Conservation (phyloP, 1,140 invertebrate genomes). For the Drosophila littoralis region DNA sequence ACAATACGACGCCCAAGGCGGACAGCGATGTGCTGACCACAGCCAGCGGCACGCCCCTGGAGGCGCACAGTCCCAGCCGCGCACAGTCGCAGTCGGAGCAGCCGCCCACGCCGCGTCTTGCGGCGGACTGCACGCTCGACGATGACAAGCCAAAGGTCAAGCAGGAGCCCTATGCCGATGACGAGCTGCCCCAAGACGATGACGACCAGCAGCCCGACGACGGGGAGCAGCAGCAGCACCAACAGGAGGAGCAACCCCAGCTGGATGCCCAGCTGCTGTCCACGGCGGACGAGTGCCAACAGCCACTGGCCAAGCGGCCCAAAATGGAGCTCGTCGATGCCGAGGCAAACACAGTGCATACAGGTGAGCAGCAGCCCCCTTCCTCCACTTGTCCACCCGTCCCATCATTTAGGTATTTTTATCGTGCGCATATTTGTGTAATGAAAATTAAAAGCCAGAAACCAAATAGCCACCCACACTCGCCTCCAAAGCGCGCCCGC, state of each 20-base stretch:
- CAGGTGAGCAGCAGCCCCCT: conserved; percentile 87
- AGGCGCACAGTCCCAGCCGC: conserved; percentile 22
- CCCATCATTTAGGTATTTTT: conserved; percentile 4
- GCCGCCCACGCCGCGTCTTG: not conserved
- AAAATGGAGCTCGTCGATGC: conserved; percentile 93
- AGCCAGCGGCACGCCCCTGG: conserved; percentile 23
- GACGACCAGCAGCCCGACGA: conserved; percentile 45
- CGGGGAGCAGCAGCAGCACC: conserved; percentile 65
- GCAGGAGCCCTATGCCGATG: conserved; percentile 85
- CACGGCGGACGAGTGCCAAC: conserved; percentile 62
- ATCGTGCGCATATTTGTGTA: conserved; percentile 52
- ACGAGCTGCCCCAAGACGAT: conserved; percentile 66
- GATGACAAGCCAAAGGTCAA: conserved; percentile 85
- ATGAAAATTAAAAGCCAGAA: conserved; percentile 53
- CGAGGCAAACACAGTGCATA: conserved; percentile 94
- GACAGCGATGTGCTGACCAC: conserved; percentile 49
- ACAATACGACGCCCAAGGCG: conserved; percentile 82
- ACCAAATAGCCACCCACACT: not conserved
- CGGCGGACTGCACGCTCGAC: conserved; percentile 46
- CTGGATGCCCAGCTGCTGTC: not conserved
- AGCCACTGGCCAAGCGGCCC: conserved; percentile 87
- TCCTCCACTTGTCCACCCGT: too few species aligned
- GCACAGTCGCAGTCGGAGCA: not conserved
- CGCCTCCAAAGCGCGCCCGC: not conserved
- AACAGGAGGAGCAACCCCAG: conserved; percentile 2